A percentile compares a stretch with the other conserved stretches of the same genome.
Conservation (phyloP, 2,113 vertebrate species). For the Alouatta palliata region DNA sequence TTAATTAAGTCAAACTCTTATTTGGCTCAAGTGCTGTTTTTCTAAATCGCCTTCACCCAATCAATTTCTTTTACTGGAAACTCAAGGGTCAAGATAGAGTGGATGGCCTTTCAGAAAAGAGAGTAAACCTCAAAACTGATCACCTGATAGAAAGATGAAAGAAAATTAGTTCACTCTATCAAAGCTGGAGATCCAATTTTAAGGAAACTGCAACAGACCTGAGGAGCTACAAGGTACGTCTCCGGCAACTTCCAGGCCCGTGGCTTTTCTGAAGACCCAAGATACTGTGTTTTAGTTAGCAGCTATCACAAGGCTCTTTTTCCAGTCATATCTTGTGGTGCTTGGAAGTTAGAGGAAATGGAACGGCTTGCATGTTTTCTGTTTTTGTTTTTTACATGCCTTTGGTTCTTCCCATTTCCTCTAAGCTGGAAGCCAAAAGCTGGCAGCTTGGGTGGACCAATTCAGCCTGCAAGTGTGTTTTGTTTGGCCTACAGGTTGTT, state of each 20-base stretch:
- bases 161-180: neutral
- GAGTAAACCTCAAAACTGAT: neutral
- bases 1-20: conserved; percentile 46
- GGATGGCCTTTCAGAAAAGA: conserved; percentile 53
- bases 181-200: neutral
- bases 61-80: conserved; percentile 53
- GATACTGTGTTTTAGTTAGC: neutral
- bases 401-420: conserved; percentile 59
- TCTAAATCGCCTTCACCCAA: conserved; percentile 51
- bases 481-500: conserved; percentile 58
- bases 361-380: neutral
- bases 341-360: neutral
- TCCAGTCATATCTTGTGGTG: neutral
- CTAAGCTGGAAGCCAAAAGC: conserved; percentile 2
- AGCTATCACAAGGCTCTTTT: neutral
- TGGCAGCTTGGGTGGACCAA: neutral
- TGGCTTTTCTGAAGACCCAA: neutral
- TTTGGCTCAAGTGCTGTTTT: conserved; percentile 44
- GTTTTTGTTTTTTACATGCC: conserved; percentile 39
- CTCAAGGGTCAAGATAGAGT: conserved; percentile 44
- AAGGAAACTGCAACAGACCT: neutral
- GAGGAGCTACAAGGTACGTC: neutral
- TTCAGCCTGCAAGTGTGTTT: conserved; percentile 61
- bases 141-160: neutral
- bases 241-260: neutral